These are phyloP conservation scores for Kradibia gibbosae DNA, from an alignment of 1,140 invertebrate genomes.

Conservation along the genomic window DNA sequence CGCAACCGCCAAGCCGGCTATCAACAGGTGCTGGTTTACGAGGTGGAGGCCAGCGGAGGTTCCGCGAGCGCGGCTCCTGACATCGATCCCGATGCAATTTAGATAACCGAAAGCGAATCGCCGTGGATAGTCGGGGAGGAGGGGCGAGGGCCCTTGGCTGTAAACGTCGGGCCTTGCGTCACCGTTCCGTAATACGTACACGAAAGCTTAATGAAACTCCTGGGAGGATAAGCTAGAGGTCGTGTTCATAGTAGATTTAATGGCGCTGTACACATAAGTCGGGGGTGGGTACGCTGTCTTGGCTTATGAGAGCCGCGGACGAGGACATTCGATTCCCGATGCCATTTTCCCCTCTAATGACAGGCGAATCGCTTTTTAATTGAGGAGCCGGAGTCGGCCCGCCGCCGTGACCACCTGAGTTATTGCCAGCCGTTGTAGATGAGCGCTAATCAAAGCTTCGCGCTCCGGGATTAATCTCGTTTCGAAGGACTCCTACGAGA, in stretches of 20 bases:
- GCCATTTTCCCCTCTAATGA: slow-evolving; percentile 38
- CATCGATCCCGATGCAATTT: slow-evolving; percentile 73
- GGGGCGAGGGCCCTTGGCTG: not conserved
- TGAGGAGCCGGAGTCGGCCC: slow-evolving; percentile 1
- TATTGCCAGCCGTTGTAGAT: slow-evolving; percentile 34
- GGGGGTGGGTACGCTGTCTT: not conserved
- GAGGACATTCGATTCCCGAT: slow-evolving; percentile 21
- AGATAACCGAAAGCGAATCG: slow-evolving; percentile 70
- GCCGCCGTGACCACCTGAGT: not conserved
- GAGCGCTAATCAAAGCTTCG: too few species aligned
- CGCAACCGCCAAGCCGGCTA: too few species aligned
- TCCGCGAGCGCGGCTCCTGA: slow-evolving; percentile 46
- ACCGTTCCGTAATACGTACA: slow-evolving; percentile 52
- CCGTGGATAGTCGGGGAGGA: slow-evolving; percentile 37
- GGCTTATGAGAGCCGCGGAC: not conserved
- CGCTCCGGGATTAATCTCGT: too few species aligned
- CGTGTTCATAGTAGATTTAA: slow-evolving; percentile 33
- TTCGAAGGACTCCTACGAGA: too few species aligned
- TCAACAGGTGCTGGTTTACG: slow-evolving; percentile 70
- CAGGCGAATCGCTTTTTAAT: slow-evolving; percentile 45
- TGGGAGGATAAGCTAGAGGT: not conserved
- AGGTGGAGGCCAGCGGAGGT: slow-evolving; percentile 55
- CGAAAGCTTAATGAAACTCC: slow-evolving; percentile 51
- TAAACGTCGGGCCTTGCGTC: slow-evolving; percentile 51
- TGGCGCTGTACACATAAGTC: slow-evolving; percentile 42